A percentile compares a stretch with the other conserved stretches of the same genome.
Conservation (phyloP, 2,797 vertebrate species). For the Anguilla anguilla region DNA sequence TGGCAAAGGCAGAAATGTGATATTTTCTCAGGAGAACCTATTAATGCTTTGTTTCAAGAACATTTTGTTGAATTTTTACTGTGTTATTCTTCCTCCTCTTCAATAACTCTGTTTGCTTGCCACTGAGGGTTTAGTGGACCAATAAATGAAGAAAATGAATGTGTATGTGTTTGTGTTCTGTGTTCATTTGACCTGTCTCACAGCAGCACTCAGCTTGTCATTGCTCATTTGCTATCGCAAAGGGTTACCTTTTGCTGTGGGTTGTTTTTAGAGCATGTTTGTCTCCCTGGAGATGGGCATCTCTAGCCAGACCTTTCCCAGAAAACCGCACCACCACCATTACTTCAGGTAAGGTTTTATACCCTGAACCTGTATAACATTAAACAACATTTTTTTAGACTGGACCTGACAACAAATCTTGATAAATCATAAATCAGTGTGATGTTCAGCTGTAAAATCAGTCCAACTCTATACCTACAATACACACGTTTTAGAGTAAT, state of each 20-base stretch:
- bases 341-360: not conserved
- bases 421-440: not conserved
- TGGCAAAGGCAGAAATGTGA: not conserved
- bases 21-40: not conserved
- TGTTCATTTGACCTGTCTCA: not conserved
- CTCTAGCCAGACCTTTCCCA: not conserved
- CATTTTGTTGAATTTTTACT: not conserved
- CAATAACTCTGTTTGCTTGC: not conserved
- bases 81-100: not conserved
- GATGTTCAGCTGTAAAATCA: not conserved
- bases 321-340: not conserved
- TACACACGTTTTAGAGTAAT: not conserved
- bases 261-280: not conserved
- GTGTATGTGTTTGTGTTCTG: not conserved
- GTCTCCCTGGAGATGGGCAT: not conserved
- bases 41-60: not conserved
- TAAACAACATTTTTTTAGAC: not conserved
- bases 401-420: not conserved
- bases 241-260: not conserved
- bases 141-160: not conserved
- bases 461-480: not conserved
- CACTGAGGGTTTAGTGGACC: not conserved
- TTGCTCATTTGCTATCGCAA: not conserved
- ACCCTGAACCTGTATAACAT: not conserved
- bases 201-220: not conserved